Evolutionary conservation across 2,888 invertebrate species (phyloP).

Genomic region (Carterocephalus palaemon): DNA sequence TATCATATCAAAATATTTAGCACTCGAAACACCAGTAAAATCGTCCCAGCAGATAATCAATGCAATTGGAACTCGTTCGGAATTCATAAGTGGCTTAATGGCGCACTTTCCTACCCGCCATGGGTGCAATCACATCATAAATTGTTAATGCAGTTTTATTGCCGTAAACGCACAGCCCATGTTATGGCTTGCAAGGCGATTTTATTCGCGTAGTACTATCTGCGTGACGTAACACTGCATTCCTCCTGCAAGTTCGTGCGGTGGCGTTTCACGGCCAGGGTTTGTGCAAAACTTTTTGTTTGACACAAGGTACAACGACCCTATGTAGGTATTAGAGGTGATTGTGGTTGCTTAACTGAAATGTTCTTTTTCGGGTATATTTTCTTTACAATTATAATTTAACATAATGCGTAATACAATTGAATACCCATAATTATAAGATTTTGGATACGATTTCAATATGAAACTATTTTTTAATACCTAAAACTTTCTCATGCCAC

Average conservation of each 20-base stretch:
- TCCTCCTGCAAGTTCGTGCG: conserved; percentile 2
- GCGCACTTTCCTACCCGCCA: conserved; percentile 22
- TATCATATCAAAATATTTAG: too few species aligned
- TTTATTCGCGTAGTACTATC: conserved; percentile 6
- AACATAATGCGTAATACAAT: too few species aligned
- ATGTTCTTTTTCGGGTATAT: too few species aligned
- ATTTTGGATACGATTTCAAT: too few species aligned
- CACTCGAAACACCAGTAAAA: conserved; percentile 5
- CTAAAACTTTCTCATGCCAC: too few species aligned
- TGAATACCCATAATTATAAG: too few species aligned
- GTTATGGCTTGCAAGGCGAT: conserved; percentile 14
- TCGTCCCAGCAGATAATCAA: conserved; percentile 10
- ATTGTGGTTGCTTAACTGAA: too few species aligned
- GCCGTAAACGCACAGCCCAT: conserved; percentile 28
- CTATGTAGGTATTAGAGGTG: too few species aligned
- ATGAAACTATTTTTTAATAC: too few species aligned
- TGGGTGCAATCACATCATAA: conserved; percentile 34
- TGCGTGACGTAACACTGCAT: conserved; percentile 14
- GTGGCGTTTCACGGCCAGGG: conserved; percentile 3
- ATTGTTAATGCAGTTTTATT: conserved; percentile 34
- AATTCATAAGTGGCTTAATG: conserved; percentile 23
- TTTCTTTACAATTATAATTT: too few species aligned
- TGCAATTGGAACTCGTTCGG: conserved; percentile 15
- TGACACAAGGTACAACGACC: too few species aligned
- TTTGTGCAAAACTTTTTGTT: too few species aligned